These are phyloP conservation scores for Anguilla anguilla DNA, from an alignment of 2,797 vertebrate genomes.

Conservation along the genomic window DNA sequence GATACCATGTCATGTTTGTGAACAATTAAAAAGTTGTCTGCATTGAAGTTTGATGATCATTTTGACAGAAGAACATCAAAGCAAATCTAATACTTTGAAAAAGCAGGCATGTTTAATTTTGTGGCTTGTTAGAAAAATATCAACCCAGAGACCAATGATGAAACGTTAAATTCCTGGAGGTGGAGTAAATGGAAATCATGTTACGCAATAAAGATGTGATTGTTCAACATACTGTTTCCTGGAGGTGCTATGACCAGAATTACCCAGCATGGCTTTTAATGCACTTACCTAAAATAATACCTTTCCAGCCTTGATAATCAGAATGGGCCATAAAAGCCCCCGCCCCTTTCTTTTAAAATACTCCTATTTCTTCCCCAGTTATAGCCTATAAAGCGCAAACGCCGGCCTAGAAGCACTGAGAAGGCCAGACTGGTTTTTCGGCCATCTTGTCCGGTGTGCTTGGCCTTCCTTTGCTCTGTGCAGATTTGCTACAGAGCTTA, in stretches of 20 bases:
- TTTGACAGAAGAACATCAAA: neutral
- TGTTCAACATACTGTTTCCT: conserved; percentile 27
- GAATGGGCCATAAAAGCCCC: neutral
- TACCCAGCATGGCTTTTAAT: conserved; percentile 23
- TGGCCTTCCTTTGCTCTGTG: neutral
- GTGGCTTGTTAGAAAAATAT: conserved; percentile 19
- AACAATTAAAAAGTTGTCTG: neutral
- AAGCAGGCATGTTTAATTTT: neutral
- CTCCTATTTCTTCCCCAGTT: neutral
- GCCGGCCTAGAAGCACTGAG: neutral
- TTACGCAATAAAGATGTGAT: conserved; percentile 30
- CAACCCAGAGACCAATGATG: conserved; percentile 9
- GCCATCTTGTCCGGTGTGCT: neutral
- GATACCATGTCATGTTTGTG: neutral
- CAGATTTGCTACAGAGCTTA: neutral
- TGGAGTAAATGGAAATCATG: conserved; percentile 19
- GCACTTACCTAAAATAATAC: conserved; percentile 7
- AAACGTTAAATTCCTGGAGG: conserved; percentile 12
- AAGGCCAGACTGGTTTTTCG: neutral
- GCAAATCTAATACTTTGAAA: neutral
- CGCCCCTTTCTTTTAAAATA: neutral
- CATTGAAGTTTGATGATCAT: neutral
- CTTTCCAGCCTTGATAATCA: conserved; percentile 2
- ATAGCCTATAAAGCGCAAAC: neutral
- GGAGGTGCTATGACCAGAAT: conserved; percentile 13